Base-by-base conservation (phyloP, 1,140 invertebrate species). In the Nephotettix cincticeps region DNA sequence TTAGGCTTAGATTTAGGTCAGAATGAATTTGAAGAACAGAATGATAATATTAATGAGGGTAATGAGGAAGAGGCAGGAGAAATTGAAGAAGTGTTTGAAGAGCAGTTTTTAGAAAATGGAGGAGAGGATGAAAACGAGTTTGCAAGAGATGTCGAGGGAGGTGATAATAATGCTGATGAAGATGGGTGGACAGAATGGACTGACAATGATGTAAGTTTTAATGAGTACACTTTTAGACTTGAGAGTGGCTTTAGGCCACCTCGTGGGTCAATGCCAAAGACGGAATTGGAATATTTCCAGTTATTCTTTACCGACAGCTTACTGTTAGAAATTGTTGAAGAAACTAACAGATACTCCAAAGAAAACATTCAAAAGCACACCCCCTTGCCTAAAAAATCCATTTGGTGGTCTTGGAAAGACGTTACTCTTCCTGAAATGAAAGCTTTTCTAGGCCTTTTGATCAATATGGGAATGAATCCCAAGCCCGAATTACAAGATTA, bases 331-430 rank as follows among this genome's bases (percentile, higher is more conserved):
- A 47, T 47, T 43, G 43, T 28, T 25, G 27, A 68, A 4, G 65
- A 47, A 68, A 68, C 36, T 19, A 68, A 68, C 23, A 17, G 21
- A 19, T 68, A 68, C 27, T 36, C 65, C 2, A n/a, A 63, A 25
- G 65, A 68, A 68, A 45, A 68, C 23, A 68, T 68, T 6, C 9
- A 9, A 47, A 23, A 30, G 27, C 45, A 27, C 6, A 45, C 19
- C 1, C 65, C 65, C 14, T 23, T 68, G 1, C 32, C 2, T 25
- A 47, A 47, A 45, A 43, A 25, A 21, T 68, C 43, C 1, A 68
- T 68, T 13, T 68, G 65, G 65, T 47, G 65, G 43, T 47, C 65
- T 19, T 68, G 65, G 65, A 28, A 47, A 25, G 65, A 68, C 25
- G 25, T 47, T 1, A n/a, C 23, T 13, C 11, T 68, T 4, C 3